A percentile compares a stretch with the other conserved stretches of the same genome.
Evolutionary conservation across 2,797 vertebrate genomes (phyloP).

Genomic region (Sebastes hubbsi): DNA sequence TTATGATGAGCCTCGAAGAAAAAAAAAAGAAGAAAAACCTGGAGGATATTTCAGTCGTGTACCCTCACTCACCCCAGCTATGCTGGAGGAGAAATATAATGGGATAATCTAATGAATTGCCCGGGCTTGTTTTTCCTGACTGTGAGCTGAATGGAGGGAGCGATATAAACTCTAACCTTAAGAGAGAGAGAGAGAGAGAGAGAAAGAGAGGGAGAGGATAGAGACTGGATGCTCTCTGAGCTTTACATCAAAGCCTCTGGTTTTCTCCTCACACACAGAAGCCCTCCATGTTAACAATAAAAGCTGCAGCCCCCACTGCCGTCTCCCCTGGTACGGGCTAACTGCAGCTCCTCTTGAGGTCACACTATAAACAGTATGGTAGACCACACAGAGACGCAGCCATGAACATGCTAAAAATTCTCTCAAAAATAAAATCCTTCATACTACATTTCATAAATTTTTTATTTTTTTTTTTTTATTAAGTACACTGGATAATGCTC

Average conservation of each 20-base stretch:
- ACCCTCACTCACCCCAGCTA: slow-evolving; percentile 47
- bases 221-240: slow-evolving; percentile 62
- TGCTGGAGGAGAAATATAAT: slow-evolving; percentile 73
- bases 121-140: slow-evolving; percentile 67
- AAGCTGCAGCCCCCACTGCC: slow-evolving; percentile 57
- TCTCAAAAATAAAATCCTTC: slow-evolving; percentile 12
- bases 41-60: slow-evolving; percentile 57
- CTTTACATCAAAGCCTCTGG: slow-evolving; percentile 76
- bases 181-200: slow-evolving; percentile 34
- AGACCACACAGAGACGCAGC: slow-evolving; percentile 55
- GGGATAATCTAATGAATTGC: slow-evolving; percentile 79
- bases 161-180: slow-evolving; percentile 78
- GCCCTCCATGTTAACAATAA: slow-evolving; percentile 72
- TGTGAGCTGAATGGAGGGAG: slow-evolving; percentile 69
- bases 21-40: slow-evolving; percentile 41
- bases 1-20: slow-evolving; percentile 52
- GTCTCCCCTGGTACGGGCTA: slow-evolving; percentile 51
- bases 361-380: slow-evolving; percentile 58
- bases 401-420: slow-evolving; percentile 8
- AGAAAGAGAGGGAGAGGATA: slow-evolving; percentile 9
- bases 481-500: not conserved
- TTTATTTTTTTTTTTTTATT: not conserved
- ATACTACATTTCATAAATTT: not conserved
- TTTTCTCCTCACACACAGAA: slow-evolving; percentile 69
- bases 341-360: slow-evolving; percentile 65